Evolutionary conservation across 2,888 invertebrate genomes (phyloP), one percentile per base, ranked within the genome.

Genomic region (Parnassius orleans): DNA sequence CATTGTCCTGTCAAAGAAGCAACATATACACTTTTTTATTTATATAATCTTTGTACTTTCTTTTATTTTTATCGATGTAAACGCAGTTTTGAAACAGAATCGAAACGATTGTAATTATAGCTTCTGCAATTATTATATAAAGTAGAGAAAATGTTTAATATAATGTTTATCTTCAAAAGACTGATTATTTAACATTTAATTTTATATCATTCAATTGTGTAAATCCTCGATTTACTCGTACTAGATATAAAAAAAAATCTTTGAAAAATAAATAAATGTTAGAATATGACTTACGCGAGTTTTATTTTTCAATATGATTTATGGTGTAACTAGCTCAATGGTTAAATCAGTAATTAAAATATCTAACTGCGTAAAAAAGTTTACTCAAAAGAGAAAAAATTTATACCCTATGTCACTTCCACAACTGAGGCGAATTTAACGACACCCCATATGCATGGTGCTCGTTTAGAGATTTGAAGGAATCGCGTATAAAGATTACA

Each of bases 101-200:
- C 12, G 2, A 9, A 50, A 56, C 10, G 42, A 50, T 44, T 41
- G 44, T 54, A 54, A 44, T 46, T 46, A 55, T 55, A 55, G 53
- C 44, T 58, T 63, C 50, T 50, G 43, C 48, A 33, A 24, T 33
- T 10, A 58, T 58, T 42, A 43, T 14, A 48, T 9, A 14, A 47
- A 47, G 67, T 70, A 70, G 70, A 64, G 63, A 68, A 69, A 65
- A 72, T 70, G 70, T 72, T 69, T 67, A 69, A 66, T 62, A 64
- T 70, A 75, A 77, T 70, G 68, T 78, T 87, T 88, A 88, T 87
- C 89, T 90, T 89, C 82, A 81, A 87, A 90, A 90, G 90, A 90
- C 90, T 90, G 90, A 90, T 90, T 86, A 75, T 88, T 90, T 89
- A 86, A 79, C 65, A 71, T 84, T 87, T 83, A 78, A 76, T 79